These are phyloP conservation scores for Amitus sp. DNA, from an alignment of 2,888 invertebrate genomes.

Conservation along the genomic window DNA sequence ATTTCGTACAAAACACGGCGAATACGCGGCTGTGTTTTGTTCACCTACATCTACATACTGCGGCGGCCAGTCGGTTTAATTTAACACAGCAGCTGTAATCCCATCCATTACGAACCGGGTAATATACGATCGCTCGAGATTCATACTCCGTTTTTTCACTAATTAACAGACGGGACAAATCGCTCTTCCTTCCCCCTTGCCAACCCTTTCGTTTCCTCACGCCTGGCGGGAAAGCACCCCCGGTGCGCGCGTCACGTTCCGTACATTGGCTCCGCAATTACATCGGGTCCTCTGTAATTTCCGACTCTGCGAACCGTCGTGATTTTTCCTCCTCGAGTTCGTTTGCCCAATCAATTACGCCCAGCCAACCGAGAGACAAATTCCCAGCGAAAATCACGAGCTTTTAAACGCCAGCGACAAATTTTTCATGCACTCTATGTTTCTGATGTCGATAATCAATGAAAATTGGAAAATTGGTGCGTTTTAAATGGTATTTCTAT, in stretches of 20 bases:
- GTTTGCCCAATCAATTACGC: slow-evolving; percentile 14
- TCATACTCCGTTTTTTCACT: slow-evolving; percentile 67
- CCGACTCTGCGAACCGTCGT: slow-evolving; percentile 16
- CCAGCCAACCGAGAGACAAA: too few species aligned
- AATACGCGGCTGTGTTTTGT: slow-evolving; percentile 49
- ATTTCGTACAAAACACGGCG: slow-evolving; percentile 45
- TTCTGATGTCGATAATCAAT: too few species aligned
- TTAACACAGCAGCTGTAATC: slow-evolving; percentile 67
- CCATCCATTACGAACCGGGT: slow-evolving; percentile 65
- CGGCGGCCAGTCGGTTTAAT: slow-evolving; percentile 64
- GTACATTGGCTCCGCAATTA: slow-evolving; percentile 45
- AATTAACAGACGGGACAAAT: slow-evolving; percentile 67
- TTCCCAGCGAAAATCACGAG: too few species aligned
- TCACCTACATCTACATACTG: slow-evolving; percentile 57
- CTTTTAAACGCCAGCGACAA: too few species aligned
- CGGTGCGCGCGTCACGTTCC: slow-evolving; percentile 42
- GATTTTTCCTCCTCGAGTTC: slow-evolving; percentile 14
- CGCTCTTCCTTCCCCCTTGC: slow-evolving; percentile 57
- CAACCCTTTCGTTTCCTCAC: slow-evolving; percentile 42
- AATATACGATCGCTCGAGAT: slow-evolving; percentile 67
- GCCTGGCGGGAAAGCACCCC: slow-evolving; percentile 40
- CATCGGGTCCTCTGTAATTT: slow-evolving; percentile 25
- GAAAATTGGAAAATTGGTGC: too few species aligned
- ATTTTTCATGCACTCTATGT: too few species aligned
- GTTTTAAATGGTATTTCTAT: too few species aligned